phyloP scores from a whole-genome alignment of 2,797 vertebrate genomes.

The Arctocebus calabarensis region DNA sequence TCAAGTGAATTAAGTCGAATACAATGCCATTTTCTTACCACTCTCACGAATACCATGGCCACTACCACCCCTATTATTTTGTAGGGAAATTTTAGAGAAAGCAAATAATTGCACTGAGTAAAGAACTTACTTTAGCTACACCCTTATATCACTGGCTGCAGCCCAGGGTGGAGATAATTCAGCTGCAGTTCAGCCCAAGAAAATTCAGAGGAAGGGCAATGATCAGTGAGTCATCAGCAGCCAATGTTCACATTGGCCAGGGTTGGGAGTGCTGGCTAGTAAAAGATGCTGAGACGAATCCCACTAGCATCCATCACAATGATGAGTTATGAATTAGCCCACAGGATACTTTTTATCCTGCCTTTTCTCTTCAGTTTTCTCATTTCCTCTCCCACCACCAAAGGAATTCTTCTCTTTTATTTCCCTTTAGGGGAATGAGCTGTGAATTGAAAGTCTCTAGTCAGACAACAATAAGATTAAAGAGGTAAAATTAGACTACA shows the following conservation, averaged over 20 bases:
- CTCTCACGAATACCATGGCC: neutral
- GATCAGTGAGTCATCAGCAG: neutral
- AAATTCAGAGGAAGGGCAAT: neutral
- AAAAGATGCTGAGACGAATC: neutral
- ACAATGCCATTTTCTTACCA: neutral
- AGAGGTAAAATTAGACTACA: neutral
- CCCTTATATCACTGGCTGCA: neutral
- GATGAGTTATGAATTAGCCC: neutral
- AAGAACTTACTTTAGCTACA: neutral
- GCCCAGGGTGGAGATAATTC: neutral
- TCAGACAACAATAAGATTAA: neutral
- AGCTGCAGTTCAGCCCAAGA: neutral
- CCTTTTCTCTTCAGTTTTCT: neutral
- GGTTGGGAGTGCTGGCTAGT: fast-evolving
- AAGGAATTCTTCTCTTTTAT: neutral
- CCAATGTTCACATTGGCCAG: neutral
- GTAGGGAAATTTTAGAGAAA: neutral
- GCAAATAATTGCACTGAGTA: neutral
- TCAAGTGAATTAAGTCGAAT: neutral
- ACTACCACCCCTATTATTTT: neutral
- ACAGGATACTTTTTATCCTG: neutral
- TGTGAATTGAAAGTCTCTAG: constrained; percentile 8
- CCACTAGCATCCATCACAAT: neutral
- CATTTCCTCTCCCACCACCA: neutral
- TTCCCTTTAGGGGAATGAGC: neutral